phyloP scores from a whole-genome alignment of 2,888 invertebrate genomes.

The Heliconius ismenius region DNA sequence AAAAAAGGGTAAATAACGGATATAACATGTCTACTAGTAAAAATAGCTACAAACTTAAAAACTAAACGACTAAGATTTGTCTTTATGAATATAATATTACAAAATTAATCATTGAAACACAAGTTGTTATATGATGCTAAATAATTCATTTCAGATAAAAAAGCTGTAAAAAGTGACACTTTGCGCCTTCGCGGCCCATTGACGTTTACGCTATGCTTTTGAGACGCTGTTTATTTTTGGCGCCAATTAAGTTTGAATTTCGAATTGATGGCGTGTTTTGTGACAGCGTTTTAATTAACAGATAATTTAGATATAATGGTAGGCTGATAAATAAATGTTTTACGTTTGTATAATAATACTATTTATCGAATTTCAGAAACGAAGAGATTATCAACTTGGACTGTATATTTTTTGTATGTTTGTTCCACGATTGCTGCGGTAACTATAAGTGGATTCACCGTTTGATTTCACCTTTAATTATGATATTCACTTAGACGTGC shows the following conservation, averaged over 20 bases:
- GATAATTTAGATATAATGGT: neutral
- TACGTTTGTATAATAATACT: neutral
- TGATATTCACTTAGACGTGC: too few relatives aligned
- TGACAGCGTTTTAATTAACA: constrained; percentile 12
- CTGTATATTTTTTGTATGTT: neutral
- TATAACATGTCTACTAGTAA: constrained; percentile 26
- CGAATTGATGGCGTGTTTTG: constrained; percentile 14
- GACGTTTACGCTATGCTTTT: constrained; percentile 59
- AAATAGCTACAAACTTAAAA: constrained; percentile 5
- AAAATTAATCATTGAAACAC: constrained; percentile 44
- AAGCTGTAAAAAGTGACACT: constrained; percentile 41
- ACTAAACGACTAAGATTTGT: constrained; percentile 1
- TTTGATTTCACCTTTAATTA: too few relatives aligned
- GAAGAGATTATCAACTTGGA: neutral
- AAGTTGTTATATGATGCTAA: constrained; percentile 42
- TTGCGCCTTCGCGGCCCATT: constrained; percentile 72
- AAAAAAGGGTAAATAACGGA: constrained; percentile 13
- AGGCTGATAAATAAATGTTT: constrained; percentile 3
- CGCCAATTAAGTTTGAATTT: constrained; percentile 58
- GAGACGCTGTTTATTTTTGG: constrained; percentile 58
- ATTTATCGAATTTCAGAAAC: neutral
- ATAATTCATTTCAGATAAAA: constrained; percentile 40
- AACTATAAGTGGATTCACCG: neutral
- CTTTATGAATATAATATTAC: constrained; percentile 41
- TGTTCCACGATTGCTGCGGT: neutral